Conservation (phyloP, 2,797 vertebrate species). For the Catostomus latipinnis region DNA sequence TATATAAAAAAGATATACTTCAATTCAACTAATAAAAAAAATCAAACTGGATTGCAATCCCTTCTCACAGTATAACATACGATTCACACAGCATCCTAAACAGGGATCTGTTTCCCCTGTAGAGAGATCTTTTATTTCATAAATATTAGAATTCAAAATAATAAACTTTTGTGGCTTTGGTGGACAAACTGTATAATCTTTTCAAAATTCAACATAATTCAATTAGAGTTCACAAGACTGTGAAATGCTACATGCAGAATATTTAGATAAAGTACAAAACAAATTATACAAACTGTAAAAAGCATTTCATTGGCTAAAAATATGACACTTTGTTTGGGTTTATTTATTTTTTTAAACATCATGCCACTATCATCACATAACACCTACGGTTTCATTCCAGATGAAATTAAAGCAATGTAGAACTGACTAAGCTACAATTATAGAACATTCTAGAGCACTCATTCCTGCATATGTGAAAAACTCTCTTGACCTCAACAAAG, state of each 20-base stretch:
- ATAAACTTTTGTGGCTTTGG: constrained; percentile 9
- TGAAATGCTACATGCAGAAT: constrained; percentile 58
- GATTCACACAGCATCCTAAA: constrained; percentile 64
- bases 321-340: constrained; percentile 45
- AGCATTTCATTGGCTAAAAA: constrained; percentile 73
- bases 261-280: constrained; percentile 73
- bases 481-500: constrained; percentile 25
- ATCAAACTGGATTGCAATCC: constrained; percentile 59
- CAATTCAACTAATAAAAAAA: constrained; percentile 62
- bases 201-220: constrained; percentile 10
- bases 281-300: constrained; percentile 69
- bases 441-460: constrained; percentile 19
- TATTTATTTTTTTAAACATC: constrained; percentile 65
- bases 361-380: constrained; percentile 73
- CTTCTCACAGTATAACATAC: constrained; percentile 56
- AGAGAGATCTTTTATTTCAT: constrained; percentile 19
- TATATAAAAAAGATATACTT: constrained; percentile 36
- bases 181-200: constrained; percentile 5
- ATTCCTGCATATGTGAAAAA: not conserved
- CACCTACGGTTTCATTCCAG: constrained; percentile 66
- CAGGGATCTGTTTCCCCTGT: constrained; percentile 58
- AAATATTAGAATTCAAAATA: constrained; percentile 29
- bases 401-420: constrained; percentile 70
- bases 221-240: constrained; percentile 18
- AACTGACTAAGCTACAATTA: constrained; percentile 35